Evolutionary conservation across 2,113 vertebrate species (phyloP).

Genomic region (Notarius quadriscutis): DNA sequence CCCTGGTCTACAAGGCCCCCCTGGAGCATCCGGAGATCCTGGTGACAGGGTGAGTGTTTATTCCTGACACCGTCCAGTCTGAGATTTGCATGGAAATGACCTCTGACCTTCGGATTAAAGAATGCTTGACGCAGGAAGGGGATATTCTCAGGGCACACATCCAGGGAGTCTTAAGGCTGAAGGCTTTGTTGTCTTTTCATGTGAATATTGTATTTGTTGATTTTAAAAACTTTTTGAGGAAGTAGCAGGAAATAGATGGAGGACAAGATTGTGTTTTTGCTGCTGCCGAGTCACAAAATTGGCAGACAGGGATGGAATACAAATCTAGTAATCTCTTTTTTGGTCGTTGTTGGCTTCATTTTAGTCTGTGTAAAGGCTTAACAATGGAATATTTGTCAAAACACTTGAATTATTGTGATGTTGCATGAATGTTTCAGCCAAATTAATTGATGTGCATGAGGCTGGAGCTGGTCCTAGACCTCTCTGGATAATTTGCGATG

Average conservation of each 20-base stretch:
- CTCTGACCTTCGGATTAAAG: background rate
- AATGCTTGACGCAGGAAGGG: background rate
- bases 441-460: background rate
- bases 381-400: background rate
- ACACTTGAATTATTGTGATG: background rate
- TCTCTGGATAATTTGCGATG: background rate
- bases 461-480: background rate
- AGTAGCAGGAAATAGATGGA: background rate
- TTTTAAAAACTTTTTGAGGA: background rate
- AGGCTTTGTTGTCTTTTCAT: background rate
- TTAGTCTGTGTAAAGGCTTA: background rate
- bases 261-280: background rate
- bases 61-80: background rate
- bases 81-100: background rate
- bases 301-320: background rate
- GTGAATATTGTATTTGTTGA: background rate
- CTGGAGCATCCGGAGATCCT: constrained; percentile 86
- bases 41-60: constrained; percentile 88
- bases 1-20: constrained; percentile 87
- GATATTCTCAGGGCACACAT: background rate
- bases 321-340: background rate
- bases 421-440: background rate
- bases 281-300: background rate
- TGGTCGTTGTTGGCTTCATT: background rate
- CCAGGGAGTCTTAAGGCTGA: background rate